Evolutionary conservation across 1,140 invertebrate genomes (phyloP).

Genomic region (Megalonaias nervosa): DNA sequence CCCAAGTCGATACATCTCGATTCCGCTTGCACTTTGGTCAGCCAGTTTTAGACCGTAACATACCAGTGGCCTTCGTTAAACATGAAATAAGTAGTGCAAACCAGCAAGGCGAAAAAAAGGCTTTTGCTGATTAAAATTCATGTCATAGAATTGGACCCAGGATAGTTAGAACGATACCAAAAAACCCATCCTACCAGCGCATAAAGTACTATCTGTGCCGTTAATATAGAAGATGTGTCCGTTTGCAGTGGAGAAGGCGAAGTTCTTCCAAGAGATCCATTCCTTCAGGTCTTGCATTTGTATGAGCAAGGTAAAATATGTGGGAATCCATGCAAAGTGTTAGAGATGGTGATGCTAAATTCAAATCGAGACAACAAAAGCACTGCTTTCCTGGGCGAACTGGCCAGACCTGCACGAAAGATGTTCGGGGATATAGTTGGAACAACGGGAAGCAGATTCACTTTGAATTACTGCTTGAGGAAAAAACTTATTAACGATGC

Average conservation of each 20-base stretch:
- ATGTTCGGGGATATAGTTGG: neutral
- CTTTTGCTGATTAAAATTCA: neutral
- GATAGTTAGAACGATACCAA: neutral
- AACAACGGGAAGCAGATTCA: neutral
- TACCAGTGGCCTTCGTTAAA: neutral
- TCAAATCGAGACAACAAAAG: conserved; percentile 19
- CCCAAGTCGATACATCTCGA: conserved; percentile 31
- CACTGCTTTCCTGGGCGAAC: neutral
- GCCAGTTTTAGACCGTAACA: neutral
- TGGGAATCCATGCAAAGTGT: neutral
- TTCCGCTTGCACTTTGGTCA: conserved; percentile 20
- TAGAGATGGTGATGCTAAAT: conserved; percentile 29
- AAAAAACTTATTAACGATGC: neutral
- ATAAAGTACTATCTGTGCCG: neutral
- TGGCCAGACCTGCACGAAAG: neutral
- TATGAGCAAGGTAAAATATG: neutral
- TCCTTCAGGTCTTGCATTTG: neutral
- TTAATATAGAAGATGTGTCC: neutral
- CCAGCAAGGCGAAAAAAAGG: neutral
- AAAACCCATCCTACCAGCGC: neutral
- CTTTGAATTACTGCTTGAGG: neutral
- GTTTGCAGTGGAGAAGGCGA: neutral
- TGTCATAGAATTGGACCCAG: neutral
- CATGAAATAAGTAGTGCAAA: no score
- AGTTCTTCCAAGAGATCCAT: neutral